phyloP scores from a whole-genome alignment of 2,888 invertebrate species.

The Lapara coniferarum region DNA sequence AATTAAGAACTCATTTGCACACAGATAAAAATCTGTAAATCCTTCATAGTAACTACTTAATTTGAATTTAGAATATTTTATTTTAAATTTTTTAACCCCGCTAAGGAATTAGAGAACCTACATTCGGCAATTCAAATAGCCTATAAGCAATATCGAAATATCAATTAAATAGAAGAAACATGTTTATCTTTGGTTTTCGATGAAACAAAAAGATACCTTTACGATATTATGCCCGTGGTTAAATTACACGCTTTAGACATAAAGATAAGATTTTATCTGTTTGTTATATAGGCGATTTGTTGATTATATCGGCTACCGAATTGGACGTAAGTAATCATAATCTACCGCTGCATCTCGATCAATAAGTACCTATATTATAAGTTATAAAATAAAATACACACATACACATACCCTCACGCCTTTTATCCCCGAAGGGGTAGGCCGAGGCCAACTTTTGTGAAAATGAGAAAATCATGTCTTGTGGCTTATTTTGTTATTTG shows the following conservation, averaged over 20 bases:
- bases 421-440: no score
- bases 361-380: background rate
- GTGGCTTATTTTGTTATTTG: no score
- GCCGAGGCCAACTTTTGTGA: no score
- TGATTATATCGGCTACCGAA: slow-evolving; percentile 44
- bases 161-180: slow-evolving; percentile 21
- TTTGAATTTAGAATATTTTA: background rate
- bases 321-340: slow-evolving; percentile 33
- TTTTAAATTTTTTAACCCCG: no score
- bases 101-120: background rate
- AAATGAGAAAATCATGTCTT: no score
- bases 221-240: slow-evolving; percentile 23
- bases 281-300: slow-evolving; percentile 27
- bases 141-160: slow-evolving; percentile 14
- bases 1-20: background rate
- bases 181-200: slow-evolving; percentile 23
- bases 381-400: no score
- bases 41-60: background rate
- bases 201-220: slow-evolving; percentile 25
- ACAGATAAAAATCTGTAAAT: background rate
- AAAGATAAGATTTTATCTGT: slow-evolving; percentile 23
- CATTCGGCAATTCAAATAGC: background rate
- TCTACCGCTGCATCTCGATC: background rate
- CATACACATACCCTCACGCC: no score
- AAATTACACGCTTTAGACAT: slow-evolving; percentile 27